Evolutionary conservation across 1,140 invertebrate species (phyloP).

Genomic region (Scaptomyza hsui): DNA sequence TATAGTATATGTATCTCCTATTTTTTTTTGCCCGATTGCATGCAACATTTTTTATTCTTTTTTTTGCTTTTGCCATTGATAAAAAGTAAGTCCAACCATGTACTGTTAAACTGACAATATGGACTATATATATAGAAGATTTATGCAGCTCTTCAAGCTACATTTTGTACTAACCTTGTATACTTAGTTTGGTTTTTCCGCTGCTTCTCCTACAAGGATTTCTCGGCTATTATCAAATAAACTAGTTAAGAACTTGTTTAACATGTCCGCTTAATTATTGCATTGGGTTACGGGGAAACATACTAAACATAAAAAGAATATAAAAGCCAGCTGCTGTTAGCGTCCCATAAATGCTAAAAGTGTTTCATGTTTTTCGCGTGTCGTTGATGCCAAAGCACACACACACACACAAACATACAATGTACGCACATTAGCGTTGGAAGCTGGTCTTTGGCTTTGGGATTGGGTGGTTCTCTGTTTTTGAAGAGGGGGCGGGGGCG

Average conservation of each 20-base stretch:
- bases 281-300: too few relatives aligned
- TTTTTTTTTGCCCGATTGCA: constrained; percentile 2
- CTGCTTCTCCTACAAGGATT: too few relatives aligned
- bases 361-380: constrained; percentile 49
- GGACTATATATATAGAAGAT: too few relatives aligned
- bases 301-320: constrained; percentile 18
- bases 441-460: neutral
- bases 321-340: constrained; percentile 31
- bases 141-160: too few relatives aligned
- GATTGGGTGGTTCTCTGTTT: neutral
- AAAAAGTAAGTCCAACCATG: neutral
- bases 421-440: constrained; percentile 20
- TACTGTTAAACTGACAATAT: too few relatives aligned
- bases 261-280: neutral
- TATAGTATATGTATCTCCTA: too few relatives aligned
- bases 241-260: too few relatives aligned
- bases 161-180: too few relatives aligned
- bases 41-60: neutral
- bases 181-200: too few relatives aligned
- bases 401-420: constrained; percentile 13
- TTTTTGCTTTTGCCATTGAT: neutral
- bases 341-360: constrained; percentile 51
- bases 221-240: too few relatives aligned
- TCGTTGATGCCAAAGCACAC: constrained; percentile 35
- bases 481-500: too few relatives aligned